Conservation (phyloP, 1,140 invertebrate species). For the Scaptomyza graminum region DNA sequence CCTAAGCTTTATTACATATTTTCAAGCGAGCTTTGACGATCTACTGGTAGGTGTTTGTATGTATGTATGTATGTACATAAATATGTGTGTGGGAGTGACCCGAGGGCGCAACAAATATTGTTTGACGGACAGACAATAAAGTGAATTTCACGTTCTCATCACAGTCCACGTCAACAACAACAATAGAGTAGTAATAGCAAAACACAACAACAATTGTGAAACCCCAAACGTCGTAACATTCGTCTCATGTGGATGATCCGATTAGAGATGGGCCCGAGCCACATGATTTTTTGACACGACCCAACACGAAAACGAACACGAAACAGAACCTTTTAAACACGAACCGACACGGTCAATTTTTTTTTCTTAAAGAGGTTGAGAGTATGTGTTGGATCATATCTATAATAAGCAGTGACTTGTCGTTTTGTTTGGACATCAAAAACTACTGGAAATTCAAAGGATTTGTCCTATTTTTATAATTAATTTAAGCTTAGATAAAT, state of each 20-base stretch:
- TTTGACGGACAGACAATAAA: conserved; percentile 77
- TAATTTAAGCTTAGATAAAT: too few species aligned
- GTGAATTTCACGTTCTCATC: conserved; percentile 79
- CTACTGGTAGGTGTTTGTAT: conserved; percentile 28
- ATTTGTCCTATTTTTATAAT: too few species aligned
- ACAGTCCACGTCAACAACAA: conserved; percentile 40
- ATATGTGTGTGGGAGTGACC: conserved; percentile 58
- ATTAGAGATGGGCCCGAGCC: too few species aligned
- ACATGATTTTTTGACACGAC: too few species aligned
- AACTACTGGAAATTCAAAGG: too few species aligned
- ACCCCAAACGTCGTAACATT: conserved; percentile 66
- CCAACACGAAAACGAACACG: too few species aligned
- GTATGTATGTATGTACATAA: conserved; percentile 1
- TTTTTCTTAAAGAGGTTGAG: too few species aligned
- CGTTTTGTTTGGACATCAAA: too few species aligned
- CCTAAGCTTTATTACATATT: conserved; percentile 41
- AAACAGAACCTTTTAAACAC: too few species aligned
- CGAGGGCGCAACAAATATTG: conserved; percentile 77
- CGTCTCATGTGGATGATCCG: conserved; percentile 47
- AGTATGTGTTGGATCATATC: too few species aligned
- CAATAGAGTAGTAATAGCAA: conserved; percentile 6
- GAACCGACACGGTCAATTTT: too few species aligned
- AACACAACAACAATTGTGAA: conserved; percentile 60
- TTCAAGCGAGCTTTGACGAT: conserved; percentile 69
- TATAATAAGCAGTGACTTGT: too few species aligned